A percentile compares a stretch with the other conserved stretches of the same genome.
These are phyloP conservation scores for Asbolus verrucosus DNA, from an alignment of 1,140 invertebrate genomes.

Conservation along the genomic window DNA sequence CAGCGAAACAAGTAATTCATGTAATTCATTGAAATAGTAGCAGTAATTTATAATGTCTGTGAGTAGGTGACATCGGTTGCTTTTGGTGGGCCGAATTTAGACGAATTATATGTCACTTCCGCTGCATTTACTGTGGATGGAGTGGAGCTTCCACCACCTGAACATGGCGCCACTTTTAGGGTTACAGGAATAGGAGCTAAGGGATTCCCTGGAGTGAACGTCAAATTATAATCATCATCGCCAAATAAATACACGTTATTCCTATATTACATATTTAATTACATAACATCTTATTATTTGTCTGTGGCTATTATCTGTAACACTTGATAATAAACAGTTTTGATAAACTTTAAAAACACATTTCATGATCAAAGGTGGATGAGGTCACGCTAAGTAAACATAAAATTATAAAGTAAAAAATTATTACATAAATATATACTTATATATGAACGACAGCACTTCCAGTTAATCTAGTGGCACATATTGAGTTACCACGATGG, in stretches of 20 bases:
- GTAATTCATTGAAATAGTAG: neutral
- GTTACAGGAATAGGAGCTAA: conserved; percentile 55
- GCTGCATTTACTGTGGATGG: conserved; percentile 62
- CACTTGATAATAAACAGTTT: too few species aligned
- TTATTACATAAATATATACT: too few species aligned
- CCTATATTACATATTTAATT: conserved; percentile 4
- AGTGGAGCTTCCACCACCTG: conserved; percentile 50
- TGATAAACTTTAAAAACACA: too few species aligned
- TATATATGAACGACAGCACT: too few species aligned
- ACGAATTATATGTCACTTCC: conserved; percentile 82
- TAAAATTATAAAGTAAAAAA: too few species aligned
- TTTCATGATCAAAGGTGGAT: too few species aligned
- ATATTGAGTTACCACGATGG: neutral
- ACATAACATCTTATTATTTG: too few species aligned
- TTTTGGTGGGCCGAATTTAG: conserved; percentile 81
- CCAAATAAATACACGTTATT: too few species aligned
- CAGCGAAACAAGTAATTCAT: conserved; percentile 53
- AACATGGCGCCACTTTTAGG: conserved; percentile 55
- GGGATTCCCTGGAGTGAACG: conserved; percentile 49
- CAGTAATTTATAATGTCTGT: neutral
- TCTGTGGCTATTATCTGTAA: too few species aligned
- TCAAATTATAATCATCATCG: conserved; percentile 39
- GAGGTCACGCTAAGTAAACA: too few species aligned
- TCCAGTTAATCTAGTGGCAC: conserved; percentile 8
- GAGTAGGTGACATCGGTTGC: conserved; percentile 79